A percentile compares a stretch with the other conserved stretches of the same genome.
These are phyloP conservation scores for Sarcophaga caerulescens DNA, from an alignment of 2,888 invertebrate genomes.

Conservation along the genomic window DNA sequence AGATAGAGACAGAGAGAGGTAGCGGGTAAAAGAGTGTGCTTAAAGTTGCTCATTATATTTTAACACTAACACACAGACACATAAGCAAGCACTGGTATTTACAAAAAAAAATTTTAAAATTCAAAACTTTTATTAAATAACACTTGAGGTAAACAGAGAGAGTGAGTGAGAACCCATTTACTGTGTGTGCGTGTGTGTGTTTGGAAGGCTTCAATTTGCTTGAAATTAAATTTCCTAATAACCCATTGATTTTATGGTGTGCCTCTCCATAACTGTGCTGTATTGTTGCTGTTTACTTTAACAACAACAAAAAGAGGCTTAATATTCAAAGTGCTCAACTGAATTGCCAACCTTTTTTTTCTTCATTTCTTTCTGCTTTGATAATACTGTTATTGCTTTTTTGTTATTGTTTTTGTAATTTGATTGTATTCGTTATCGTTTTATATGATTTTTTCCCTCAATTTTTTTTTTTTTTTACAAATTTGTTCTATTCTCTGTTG, in stretches of 20 bases:
- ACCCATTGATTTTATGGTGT: neutral
- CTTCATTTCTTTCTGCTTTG: neutral
- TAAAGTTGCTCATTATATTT: neutral
- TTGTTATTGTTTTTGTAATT: neutral
- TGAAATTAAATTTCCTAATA: conserved; percentile 18
- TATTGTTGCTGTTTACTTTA: too few species aligned
- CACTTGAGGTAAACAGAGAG: too few species aligned
- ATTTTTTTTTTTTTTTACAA: neutral
- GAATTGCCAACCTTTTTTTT: conserved; percentile 11
- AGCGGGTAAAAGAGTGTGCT: too few species aligned
- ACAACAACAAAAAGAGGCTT: neutral
- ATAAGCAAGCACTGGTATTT: neutral
- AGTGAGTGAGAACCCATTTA: neutral
- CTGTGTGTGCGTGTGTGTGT: neutral
- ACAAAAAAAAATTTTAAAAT: neutral
- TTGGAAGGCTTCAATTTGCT: neutral
- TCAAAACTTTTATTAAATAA: conserved; percentile 13
- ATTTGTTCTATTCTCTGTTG: neutral
- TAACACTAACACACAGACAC: neutral
- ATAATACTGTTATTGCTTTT: neutral
- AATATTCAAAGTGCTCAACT: neutral
- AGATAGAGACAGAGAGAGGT: too few species aligned
- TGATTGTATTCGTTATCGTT: neutral
- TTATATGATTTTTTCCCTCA: neutral
- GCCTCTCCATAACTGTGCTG: too few species aligned